Base-by-base conservation (phyloP, 2,797 vertebrate species). In the Dendrocincla tyrannina region DNA sequence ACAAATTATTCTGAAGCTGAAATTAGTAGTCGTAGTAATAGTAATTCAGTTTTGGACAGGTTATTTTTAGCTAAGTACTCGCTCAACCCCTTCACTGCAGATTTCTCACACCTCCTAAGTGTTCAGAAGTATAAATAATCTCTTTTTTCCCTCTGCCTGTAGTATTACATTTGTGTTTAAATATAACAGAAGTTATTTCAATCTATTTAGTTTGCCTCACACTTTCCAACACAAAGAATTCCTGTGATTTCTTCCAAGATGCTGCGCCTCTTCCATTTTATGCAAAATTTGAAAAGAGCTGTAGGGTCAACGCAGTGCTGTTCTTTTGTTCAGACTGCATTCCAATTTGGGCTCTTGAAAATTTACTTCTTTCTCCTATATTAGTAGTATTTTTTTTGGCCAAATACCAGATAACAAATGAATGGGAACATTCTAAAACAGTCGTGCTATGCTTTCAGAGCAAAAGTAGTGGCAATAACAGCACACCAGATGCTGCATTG, bases 211-310 rank as follows among this genome's bases (percentile, higher is more conserved):
- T 72, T 95, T 88, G 75, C 84, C 85, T 96, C 94, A 94, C 79
- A 73, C 89, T 96, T 96, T 91, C 82, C 94, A 96, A 80, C 85
- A 91, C 80, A 92, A 91, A 94, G 80, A 88, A 95, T 89, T 91
- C 66, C 69, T 76, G 42, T 62, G 56, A 92, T 83, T 91, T 93
- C 77, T 93, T 88, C 70, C 89, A 95, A 69, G 91, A 94, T 2
- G 27, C 62, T 23, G 24, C 7, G 33, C 66, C 80, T 92, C 55
- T 92, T 78, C 79, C 44, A 79, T 88, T 90, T 92, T 35, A 84
- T 56, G 66, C 73, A 91, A 88, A 88, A 90, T 75, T 47, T 88
- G 64, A 77, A 44, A 69, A 92, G 68, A 92, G 58, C 49, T 41
- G 46, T 66, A 64, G 42, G 87, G 84, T 85, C 88, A 92, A 39